These are phyloP conservation scores for Seriola quinqueradiata DNA, from an alignment of 2,113 vertebrate genomes.

Conservation along the genomic window DNA sequence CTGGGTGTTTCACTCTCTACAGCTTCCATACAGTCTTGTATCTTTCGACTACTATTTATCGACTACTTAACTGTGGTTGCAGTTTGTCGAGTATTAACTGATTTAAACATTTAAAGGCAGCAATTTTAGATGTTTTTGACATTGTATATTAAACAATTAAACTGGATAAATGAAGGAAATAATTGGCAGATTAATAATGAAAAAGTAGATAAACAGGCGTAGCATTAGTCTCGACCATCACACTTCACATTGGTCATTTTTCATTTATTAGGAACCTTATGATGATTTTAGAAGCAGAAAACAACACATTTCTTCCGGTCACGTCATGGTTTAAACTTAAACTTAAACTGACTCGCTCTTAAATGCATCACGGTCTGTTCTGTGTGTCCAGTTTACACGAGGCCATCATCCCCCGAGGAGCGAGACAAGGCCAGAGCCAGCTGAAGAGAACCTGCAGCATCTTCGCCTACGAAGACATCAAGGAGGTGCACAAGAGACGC, in stretches of 20 bases:
- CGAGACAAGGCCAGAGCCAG: slow-evolving; percentile 95
- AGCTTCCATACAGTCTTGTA: background rate
- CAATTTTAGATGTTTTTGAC: background rate
- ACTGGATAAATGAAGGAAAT: background rate
- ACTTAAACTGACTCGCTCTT: background rate
- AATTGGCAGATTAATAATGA: background rate
- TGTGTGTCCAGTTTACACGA: slow-evolving; percentile 91
- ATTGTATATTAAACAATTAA: background rate
- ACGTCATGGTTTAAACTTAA: background rate
- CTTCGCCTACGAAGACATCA: slow-evolving; percentile 99
- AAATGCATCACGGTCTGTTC: background rate
- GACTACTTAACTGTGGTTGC: too few species aligned
- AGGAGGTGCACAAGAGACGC: slow-evolving; percentile 97
- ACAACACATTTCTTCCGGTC: too few species aligned
- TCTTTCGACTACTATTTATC: too few species aligned
- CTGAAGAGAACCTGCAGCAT: slow-evolving; percentile 97
- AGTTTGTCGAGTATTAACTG: too few species aligned
- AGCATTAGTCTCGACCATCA: too few species aligned
- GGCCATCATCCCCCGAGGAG: slow-evolving; percentile 96
- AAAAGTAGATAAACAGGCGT: background rate
- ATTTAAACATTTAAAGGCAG: background rate
- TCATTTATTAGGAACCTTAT: too few species aligned
- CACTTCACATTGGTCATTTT: background rate
- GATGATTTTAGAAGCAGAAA: background rate
- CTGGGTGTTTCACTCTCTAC: background rate